Evolutionary conservation across 2,888 invertebrate species (phyloP).

Genomic region (Ophion obscuratus): DNA sequence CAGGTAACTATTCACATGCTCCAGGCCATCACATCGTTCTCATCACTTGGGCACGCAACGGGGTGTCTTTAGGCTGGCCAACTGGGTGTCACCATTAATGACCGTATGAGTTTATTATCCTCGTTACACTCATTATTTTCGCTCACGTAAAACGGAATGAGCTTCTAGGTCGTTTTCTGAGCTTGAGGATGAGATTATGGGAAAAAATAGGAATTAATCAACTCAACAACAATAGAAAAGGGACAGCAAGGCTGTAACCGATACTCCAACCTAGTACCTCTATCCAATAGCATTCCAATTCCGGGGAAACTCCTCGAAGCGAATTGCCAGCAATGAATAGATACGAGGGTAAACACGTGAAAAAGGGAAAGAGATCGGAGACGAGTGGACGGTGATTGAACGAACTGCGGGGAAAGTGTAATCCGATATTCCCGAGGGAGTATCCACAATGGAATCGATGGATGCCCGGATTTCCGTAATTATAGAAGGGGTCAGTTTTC

Average conservation of each 20-base stretch:
- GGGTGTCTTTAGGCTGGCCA: no score
- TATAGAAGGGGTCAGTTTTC: conserved; percentile 67
- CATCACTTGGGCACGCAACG: no score
- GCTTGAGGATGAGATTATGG: no score
- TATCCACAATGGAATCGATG: conserved; percentile 64
- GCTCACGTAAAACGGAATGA: no score
- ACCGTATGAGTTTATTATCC: no score
- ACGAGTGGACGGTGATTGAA: conserved; percentile 54
- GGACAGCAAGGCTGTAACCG: not conserved
- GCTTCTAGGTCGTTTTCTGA: no score
- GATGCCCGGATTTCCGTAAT: conserved; percentile 61
- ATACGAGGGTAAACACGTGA: conserved; percentile 23
- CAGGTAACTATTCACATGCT: no score
- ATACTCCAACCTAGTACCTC: not conserved
- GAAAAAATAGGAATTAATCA: not conserved
- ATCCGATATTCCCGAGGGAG: conserved; percentile 69
- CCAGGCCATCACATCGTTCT: no score
- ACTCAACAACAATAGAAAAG: not conserved
- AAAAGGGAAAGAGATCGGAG: conserved; percentile 13
- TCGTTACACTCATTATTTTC: no score
- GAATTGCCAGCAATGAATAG: conserved; percentile 20
- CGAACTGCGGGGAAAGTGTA: conserved; percentile 67
- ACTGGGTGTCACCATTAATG: no score
- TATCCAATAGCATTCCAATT: conserved; percentile 33
- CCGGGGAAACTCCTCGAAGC: conserved; percentile 13